Conservation (phyloP, 2,888 invertebrate species). For the Xestobium rufovillosum region DNA sequence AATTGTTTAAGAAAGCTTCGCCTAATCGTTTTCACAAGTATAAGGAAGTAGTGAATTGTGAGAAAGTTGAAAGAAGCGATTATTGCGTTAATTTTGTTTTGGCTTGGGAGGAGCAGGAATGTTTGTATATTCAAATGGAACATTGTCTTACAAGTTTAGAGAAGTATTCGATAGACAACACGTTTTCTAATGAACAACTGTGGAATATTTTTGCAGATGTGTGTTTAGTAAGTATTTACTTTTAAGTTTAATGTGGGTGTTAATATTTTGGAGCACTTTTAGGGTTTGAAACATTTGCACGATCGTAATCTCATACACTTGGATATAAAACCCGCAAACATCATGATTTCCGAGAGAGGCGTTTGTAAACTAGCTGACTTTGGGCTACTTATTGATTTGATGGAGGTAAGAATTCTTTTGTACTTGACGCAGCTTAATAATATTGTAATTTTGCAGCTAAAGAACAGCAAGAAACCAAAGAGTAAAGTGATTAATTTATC, state of each 20-base stretch:
- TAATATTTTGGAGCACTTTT: conserved; percentile 26
- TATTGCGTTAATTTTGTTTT: conserved; percentile 59
- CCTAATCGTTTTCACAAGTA: conserved; percentile 50
- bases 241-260: neutral
- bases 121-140: conserved; percentile 64
- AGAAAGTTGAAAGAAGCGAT: conserved; percentile 56
- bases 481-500: conserved; percentile 47
- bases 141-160: conserved; percentile 57
- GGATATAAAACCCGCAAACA: conserved; percentile 73
- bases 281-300: conserved; percentile 62
- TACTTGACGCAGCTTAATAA: conserved; percentile 5
- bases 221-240: conserved; percentile 34
- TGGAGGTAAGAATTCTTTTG: conserved; percentile 37
- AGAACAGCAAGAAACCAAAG: conserved; percentile 33
- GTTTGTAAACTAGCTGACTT: conserved; percentile 70
- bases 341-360: conserved; percentile 57
- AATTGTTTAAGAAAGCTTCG: conserved; percentile 56
- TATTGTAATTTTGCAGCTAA: conserved; percentile 37
- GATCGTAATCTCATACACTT: conserved; percentile 60
- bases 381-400: conserved; percentile 60
- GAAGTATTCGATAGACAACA: conserved; percentile 48
- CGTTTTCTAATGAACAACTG: conserved; percentile 54
- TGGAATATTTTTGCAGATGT: conserved; percentile 64
- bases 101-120: conserved; percentile 67
- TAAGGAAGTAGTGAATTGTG: conserved; percentile 61